phyloP scores from a whole-genome alignment of 2,113 vertebrate species.

The Neotragus pygmaeus region DNA sequence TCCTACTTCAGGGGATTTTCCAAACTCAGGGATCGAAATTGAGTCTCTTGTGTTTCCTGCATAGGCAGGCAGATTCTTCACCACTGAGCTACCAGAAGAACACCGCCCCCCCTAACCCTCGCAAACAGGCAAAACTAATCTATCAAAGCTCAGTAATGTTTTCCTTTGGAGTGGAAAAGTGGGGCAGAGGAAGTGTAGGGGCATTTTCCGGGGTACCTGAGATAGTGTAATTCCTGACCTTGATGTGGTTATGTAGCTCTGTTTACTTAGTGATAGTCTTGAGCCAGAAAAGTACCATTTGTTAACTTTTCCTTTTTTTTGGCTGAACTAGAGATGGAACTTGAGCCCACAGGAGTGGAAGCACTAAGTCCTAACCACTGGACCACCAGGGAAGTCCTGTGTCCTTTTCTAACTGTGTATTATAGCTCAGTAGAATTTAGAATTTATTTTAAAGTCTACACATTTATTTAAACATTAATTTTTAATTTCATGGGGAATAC shows the following conservation, averaged over 20 bases:
- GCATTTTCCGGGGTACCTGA: background rate
- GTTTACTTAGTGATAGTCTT: background rate
- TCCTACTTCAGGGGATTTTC: background rate
- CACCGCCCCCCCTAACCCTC: rapidly evolving
- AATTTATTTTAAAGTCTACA: background rate
- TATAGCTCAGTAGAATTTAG: background rate
- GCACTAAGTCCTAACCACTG: background rate
- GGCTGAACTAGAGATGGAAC: background rate
- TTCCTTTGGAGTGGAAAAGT: background rate
- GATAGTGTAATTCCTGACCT: background rate
- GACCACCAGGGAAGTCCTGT: background rate
- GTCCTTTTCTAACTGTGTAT: background rate
- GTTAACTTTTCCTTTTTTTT: background rate
- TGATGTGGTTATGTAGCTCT: background rate
- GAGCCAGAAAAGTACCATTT: background rate
- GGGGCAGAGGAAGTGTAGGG: background rate
- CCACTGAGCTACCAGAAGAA: background rate
- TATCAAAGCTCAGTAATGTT: background rate
- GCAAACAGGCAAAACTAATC: background rate
- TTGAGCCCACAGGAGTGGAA: background rate
- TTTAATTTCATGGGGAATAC: background rate
- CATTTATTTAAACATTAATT: background rate
- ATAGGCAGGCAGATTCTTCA: background rate
- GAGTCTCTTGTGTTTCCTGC: background rate
- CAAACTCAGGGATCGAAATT: background rate